A percentile compares a stretch with the other conserved stretches of the same genome.
phyloP scores from a whole-genome alignment of 2,888 invertebrate genomes.

The Megastigmus dorsalis region DNA sequence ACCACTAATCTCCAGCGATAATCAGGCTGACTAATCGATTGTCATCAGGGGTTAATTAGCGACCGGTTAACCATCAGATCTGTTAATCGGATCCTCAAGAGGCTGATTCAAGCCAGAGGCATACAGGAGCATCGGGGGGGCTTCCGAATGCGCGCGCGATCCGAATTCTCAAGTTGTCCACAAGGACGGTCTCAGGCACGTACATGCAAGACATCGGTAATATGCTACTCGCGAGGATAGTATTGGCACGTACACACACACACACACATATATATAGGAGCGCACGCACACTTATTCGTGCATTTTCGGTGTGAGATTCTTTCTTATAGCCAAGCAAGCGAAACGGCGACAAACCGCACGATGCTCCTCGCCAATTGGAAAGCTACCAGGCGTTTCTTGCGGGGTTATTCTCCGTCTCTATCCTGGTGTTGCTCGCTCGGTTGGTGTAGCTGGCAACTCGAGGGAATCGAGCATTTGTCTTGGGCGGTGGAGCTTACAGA shows the following conservation, averaged over 20 bases:
- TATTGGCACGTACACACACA: too few species aligned
- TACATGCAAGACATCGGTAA: conserved; percentile 14
- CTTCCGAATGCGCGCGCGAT: not conserved
- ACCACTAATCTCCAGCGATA: too few species aligned
- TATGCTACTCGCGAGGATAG: not conserved
- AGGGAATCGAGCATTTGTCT: too few species aligned
- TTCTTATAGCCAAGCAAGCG: not conserved
- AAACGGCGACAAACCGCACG: conserved; percentile 22
- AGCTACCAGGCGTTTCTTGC: conserved; percentile 28
- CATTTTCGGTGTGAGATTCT: conserved; percentile 40
- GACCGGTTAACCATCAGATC: not conserved
- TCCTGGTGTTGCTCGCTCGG: too few species aligned
- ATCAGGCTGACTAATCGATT: too few species aligned
- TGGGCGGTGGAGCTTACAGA: too few species aligned
- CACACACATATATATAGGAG: too few species aligned
- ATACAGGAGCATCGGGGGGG: not conserved
- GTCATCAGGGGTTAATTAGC: too few species aligned
- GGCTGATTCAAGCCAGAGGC: not conserved
- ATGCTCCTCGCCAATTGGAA: conserved; percentile 31
- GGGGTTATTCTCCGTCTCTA: not conserved
- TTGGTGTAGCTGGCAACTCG: too few species aligned
- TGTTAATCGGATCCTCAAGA: conserved; percentile 14
- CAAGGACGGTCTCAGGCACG: not conserved
- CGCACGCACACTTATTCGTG: conserved; percentile 36
- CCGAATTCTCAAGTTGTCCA: conserved; percentile 24